A percentile compares a stretch with the other conserved stretches of the same genome.
These are phyloP conservation scores for Parelbella ahira DNA, from an alignment of 2,888 invertebrate species.

Conservation along the genomic window DNA sequence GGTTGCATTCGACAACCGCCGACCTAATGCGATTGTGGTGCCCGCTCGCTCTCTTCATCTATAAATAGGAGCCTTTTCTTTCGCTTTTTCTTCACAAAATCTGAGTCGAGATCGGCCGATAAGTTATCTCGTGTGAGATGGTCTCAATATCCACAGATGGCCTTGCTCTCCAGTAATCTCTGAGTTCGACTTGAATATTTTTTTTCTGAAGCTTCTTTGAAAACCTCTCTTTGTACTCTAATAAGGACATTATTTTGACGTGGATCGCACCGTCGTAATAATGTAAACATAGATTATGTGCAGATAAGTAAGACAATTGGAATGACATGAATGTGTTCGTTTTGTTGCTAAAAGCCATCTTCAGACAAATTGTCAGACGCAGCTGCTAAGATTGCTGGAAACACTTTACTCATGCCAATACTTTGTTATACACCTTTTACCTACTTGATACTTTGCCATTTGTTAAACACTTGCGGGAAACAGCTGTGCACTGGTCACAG, in stretches of 20 bases:
- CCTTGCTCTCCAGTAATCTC: conserved; percentile 73
- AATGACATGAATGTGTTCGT: conserved; percentile 48
- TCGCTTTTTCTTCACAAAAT: conserved; percentile 77
- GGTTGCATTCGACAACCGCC: conserved; percentile 63
- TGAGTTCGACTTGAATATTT: conserved; percentile 61
- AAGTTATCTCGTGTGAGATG: conserved; percentile 76
- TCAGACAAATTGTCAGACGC: conserved; percentile 8
- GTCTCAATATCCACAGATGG: conserved; percentile 80
- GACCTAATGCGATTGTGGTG: conserved; percentile 74
- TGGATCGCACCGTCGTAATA: conserved; percentile 66
- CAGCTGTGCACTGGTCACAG: too few relatives aligned
- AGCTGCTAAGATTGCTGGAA: too few relatives aligned
- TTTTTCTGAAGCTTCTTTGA: conserved; percentile 64
- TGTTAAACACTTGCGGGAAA: too few relatives aligned
- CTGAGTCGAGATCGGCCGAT: conserved; percentile 73
- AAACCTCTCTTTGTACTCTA: conserved; percentile 73
- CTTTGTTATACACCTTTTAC: too few relatives aligned
- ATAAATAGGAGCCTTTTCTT: conserved; percentile 78
- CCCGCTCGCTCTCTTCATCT: conserved; percentile 51
- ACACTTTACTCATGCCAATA: too few relatives aligned
- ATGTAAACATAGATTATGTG: conserved; percentile 77
- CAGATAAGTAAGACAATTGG: conserved; percentile 74
- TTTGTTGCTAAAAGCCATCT: conserved; percentile 39
- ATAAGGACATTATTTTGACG: conserved; percentile 81
- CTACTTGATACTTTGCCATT: too few relatives aligned